Percentiles rank a stretch among this genome's conserved stretches.
Evolutionary conservation across 2,888 invertebrate species (phyloP).

Genomic region (Morpho achilles): DNA sequence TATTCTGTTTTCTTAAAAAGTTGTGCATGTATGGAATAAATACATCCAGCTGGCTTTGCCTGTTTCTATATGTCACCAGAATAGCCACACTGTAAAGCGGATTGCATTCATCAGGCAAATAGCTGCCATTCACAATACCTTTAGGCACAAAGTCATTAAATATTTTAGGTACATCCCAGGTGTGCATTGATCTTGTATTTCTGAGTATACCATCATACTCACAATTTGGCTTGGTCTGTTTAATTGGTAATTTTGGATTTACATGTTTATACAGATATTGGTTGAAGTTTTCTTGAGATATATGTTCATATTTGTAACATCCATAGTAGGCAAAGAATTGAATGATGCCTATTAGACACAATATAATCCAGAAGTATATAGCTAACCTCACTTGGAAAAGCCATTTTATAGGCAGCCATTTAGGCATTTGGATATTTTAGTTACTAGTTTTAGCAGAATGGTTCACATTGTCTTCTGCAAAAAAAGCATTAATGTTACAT

Average conservation of each 20-base stretch:
- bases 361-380: conserved; percentile 33
- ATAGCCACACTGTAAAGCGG: conserved; percentile 85
- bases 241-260: conserved; percentile 37
- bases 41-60: conserved; percentile 85
- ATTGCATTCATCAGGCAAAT: conserved; percentile 50
- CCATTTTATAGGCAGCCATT: conserved; percentile 38
- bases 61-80: conserved; percentile 88
- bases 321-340: conserved; percentile 44
- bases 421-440: conserved; percentile 42
- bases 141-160: conserved; percentile 41
- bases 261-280: conserved; percentile 40
- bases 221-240: conserved; percentile 43
- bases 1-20: conserved; percentile 88
- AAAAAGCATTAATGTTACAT: not conserved
- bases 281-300: conserved; percentile 40
- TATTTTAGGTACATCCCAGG: conserved; percentile 40
- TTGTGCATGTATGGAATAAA: conserved; percentile 93
- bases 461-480: conserved; percentile 14
- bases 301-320: conserved; percentile 45
- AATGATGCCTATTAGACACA: conserved; percentile 41
- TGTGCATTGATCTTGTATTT: conserved; percentile 36
- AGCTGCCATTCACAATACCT: conserved; percentile 54
- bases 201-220: conserved; percentile 49
- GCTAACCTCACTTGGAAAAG: conserved; percentile 42
- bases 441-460: conserved; percentile 1